Evolutionary conservation across 2,113 vertebrate genomes (phyloP), one percentile per base, ranked within the genome.

Genomic region (Erinaceus europaeus): DNA sequence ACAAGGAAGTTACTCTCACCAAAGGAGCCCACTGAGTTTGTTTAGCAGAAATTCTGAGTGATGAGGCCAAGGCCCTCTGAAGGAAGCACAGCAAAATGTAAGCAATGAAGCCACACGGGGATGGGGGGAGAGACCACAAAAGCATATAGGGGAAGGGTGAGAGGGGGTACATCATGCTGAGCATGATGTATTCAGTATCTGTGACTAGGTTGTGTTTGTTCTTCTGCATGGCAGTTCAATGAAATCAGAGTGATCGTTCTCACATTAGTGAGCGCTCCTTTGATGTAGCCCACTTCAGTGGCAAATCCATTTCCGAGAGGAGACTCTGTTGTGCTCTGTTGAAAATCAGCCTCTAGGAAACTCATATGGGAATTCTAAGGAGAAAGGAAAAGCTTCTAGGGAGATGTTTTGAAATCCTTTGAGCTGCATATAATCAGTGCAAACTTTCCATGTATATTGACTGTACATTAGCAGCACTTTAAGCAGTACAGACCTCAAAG

Each of bases 401-500:
- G 65, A 84, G 75, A 48, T 42, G 75, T 79, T 89, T 80, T 90
- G 79, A 91, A 89, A 89, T 92, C 68, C 85, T 94, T 76, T 90
- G 82, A 92, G 88, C 87, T 73, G 42, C 72, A 9, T 64, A 46
- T 85, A 87, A 82, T 92, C 89, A 94, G 85, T n/a, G 20, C 21
- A 14, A 89, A 94, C 62, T 83, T 89, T 65, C 25, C 67, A 52
- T 90, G 91, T 84, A 61, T 86, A 74, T 69, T 86, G 86, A 80
- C 90, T 93, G 64, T 76, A 81, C 68, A 69, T 94, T 91, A 86
- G 53, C 34, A 79, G 42, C 88, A 34, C 75, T 92, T 82, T 64
- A 65, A 73, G 34, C 42, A 69, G 79, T 62, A 44, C 80, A 90
- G 84, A 69, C 86, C 90, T 92, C 92, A 93, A 91, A 93, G 94